Base-by-base conservation (phyloP, 2,888 invertebrate genomes). In the Cenopis cana region DNA sequence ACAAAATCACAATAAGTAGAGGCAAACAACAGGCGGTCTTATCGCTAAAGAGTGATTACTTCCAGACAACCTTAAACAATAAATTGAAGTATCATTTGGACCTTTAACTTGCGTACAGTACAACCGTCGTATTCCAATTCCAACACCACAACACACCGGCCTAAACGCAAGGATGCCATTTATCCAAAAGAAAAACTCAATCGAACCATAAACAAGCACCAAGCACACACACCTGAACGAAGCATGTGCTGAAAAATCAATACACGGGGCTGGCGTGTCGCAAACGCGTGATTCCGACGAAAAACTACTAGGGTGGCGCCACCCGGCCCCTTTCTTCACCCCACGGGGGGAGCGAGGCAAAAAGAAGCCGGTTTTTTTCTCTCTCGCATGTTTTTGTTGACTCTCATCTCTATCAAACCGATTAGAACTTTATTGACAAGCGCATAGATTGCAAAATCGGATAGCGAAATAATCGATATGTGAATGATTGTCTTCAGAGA, bases 201-300 rank as follows among this genome's bases (percentile, higher is more conserved):
- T 69, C 68, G 62, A 73, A 59, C 38, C 55, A 61, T 67, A 61
- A 74, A 68, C 60, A 69, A 68, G 68, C 73, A 72, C 68, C 74
- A 75, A 73, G 73, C 74, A 79, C 80, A 74, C 72, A 77, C 84
- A 91, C 92, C 93, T 93, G 91, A 89, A 85, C 82, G 79, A 76
- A 82, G 83, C 90, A 87, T 91, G 90, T 90, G 89, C 87, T 84
- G 82, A 82, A 92, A 93, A 93, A 93, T 93, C 93, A 90, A 93
- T 93, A 93, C 90, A 69, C 50, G 67, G 67, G 59, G 20, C 60
- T 73, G 85, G 85, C 89, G 86, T 92, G 91, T 93, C 92, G 90
- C 83, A 81, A 87, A 89, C 89, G 89, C 91, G 92, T 93, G 89
- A 91, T 91, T 85, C 90, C 91, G 80, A 88, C 92, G 93, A 92